These are phyloP conservation scores for Sapayoa aenigma DNA, from an alignment of 2,113 vertebrate species.

Conservation along the genomic window DNA sequence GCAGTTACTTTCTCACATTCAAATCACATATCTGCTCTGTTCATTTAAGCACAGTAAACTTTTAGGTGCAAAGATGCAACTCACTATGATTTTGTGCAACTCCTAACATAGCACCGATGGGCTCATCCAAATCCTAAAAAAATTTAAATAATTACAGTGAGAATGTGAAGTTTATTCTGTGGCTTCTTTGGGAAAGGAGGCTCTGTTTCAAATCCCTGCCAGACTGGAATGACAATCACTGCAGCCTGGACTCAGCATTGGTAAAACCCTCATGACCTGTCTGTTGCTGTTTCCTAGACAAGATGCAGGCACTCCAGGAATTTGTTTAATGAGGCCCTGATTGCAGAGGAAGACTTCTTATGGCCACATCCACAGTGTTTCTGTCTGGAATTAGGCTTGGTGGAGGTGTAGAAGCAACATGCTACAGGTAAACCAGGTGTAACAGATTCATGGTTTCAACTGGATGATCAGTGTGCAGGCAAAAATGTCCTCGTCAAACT, in stretches of 20 bases:
- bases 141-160: background rate
- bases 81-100: background rate
- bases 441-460: background rate
- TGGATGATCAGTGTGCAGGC: background rate
- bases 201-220: background rate
- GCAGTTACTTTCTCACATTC: background rate
- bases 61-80: background rate
- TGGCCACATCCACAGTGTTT: background rate
- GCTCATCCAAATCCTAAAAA: background rate
- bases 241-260: background rate
- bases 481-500: background rate
- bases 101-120: background rate
- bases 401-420: background rate
- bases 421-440: background rate
- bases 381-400: background rate
- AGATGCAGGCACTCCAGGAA: background rate
- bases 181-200: background rate
- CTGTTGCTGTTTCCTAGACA: background rate
- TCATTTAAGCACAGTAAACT: background rate
- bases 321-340: background rate
- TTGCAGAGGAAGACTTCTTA: background rate
- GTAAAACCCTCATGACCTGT: background rate
- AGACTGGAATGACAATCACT: background rate
- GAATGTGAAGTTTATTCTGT: background rate
- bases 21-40: background rate